Conservation (phyloP, 2,888 invertebrate genomes). For the Drosophila maculinotata region DNA sequence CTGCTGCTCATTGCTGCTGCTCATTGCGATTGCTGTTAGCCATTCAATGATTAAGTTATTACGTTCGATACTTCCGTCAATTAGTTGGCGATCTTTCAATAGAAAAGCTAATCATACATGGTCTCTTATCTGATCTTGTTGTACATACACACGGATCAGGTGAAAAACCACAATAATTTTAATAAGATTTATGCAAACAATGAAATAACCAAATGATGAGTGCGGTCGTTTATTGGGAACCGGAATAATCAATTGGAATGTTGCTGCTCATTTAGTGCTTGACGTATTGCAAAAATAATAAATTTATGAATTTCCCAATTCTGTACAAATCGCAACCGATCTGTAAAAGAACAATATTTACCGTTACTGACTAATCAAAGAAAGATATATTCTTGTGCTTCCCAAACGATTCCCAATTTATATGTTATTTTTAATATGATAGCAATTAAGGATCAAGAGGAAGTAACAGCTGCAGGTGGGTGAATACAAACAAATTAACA, state of each 20-base stretch:
- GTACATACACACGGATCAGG: conserved; percentile 64
- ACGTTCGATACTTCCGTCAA: conserved; percentile 66
- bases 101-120: conserved; percentile 57
- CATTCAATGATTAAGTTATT: conserved; percentile 73
- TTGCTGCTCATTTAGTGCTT: conserved; percentile 15
- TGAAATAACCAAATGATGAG: conserved; percentile 52
- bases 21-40: conserved; percentile 21
- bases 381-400: neutral
- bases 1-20: conserved; percentile 21
- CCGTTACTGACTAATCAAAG: conserved; percentile 8
- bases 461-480: too few species aligned
- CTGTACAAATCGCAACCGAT: neutral
- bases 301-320: conserved; percentile 25
- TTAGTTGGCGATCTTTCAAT: conserved; percentile 52
- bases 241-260: conserved; percentile 52
- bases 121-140: conserved; percentile 72
- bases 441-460: too few species aligned
- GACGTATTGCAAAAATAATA: neutral
- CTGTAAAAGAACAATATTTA: conserved; percentile 2
- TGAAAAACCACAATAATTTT: conserved; percentile 72
- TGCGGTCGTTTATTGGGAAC: conserved; percentile 34
- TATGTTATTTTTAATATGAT: too few species aligned
- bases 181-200: conserved; percentile 59
- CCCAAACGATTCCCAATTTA: neutral
- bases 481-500: neutral